phyloP scores from a whole-genome alignment of 2,888 invertebrate genomes.

The Dusona sp. region DNA sequence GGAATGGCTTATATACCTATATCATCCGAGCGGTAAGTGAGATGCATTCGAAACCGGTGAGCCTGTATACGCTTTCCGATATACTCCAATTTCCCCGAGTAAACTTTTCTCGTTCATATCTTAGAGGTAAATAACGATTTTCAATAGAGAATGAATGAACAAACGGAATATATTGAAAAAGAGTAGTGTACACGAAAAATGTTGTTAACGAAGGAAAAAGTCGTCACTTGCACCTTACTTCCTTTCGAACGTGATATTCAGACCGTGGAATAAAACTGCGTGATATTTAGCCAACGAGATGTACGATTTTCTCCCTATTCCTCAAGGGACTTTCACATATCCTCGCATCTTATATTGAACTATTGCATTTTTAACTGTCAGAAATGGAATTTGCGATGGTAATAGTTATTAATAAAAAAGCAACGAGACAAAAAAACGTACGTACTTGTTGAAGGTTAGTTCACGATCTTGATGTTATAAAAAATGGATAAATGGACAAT shows the following conservation, averaged over 20 bases:
- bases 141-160: not conserved
- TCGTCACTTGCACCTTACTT: slow-evolving; percentile 59
- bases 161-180: not conserved
- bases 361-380: not conserved
- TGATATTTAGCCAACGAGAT: slow-evolving; percentile 14
- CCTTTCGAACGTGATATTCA: slow-evolving; percentile 48
- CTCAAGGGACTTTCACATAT: slow-evolving; percentile 10
- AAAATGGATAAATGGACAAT: slow-evolving; percentile 31
- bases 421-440: slow-evolving; percentile 23
- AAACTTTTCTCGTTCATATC: slow-evolving; percentile 18
- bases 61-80: slow-evolving; percentile 41
- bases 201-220: slow-evolving; percentile 55
- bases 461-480: slow-evolving; percentile 30
- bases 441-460: slow-evolving; percentile 55
- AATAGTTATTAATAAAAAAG: slow-evolving; percentile 9
- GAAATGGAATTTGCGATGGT: not conserved
- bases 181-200: not conserved
- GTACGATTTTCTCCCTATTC: slow-evolving; percentile 20
- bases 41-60: slow-evolving; percentile 19
- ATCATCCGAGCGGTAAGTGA: slow-evolving; percentile 19
- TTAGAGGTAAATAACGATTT: slow-evolving; percentile 6
- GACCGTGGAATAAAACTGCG: slow-evolving; percentile 39
- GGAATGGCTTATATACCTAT: slow-evolving; percentile 2
- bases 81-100: slow-evolving; percentile 67
- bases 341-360: not conserved